Conservation (phyloP, 1,140 invertebrate species). For the Euglossa dilemma region DNA sequence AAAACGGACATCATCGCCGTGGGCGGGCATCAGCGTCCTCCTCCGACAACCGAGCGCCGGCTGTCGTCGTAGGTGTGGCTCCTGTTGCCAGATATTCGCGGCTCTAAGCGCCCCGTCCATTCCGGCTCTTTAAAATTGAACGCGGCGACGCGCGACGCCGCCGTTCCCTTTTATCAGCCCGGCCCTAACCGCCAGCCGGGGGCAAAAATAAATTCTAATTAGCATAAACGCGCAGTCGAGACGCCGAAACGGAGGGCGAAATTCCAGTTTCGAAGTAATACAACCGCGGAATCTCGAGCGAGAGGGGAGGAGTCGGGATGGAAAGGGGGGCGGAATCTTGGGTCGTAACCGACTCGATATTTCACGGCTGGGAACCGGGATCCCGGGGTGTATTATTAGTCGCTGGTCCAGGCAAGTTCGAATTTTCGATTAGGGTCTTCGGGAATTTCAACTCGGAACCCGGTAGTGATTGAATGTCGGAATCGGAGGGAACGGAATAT, state of each 20-base stretch:
- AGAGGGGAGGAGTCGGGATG: too few species aligned
- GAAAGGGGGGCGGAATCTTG: not conserved
- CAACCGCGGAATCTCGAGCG: not conserved
- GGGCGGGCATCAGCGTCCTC: constrained; percentile 30
- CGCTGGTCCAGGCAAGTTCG: not conserved
- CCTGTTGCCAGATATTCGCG: constrained; percentile 29
- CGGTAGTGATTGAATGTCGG: constrained; percentile 5
- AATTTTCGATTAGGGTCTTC: constrained; percentile 21
- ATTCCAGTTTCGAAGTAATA: not conserved
- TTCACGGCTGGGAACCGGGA: not conserved
- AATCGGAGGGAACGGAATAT: constrained; percentile 5
- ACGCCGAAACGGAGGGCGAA: not conserved
- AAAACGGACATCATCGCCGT: constrained; percentile 56
- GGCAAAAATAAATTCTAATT: constrained; percentile 1
- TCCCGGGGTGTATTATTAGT: not conserved
- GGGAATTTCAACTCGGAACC: constrained; percentile 12
- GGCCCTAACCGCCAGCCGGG: too few species aligned
- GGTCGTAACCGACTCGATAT: not conserved
- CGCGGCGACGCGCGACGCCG: constrained; percentile 12
- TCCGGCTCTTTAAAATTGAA: constrained; percentile 59
- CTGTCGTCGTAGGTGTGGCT: constrained; percentile 13
- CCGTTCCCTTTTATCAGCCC: constrained; percentile 16
- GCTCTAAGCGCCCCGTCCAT: not conserved
- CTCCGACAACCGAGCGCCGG: not conserved
- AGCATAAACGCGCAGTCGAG: constrained; percentile 14